Conservation (phyloP, 2,113 vertebrate genomes). For the Perognathus longimembris region DNA sequence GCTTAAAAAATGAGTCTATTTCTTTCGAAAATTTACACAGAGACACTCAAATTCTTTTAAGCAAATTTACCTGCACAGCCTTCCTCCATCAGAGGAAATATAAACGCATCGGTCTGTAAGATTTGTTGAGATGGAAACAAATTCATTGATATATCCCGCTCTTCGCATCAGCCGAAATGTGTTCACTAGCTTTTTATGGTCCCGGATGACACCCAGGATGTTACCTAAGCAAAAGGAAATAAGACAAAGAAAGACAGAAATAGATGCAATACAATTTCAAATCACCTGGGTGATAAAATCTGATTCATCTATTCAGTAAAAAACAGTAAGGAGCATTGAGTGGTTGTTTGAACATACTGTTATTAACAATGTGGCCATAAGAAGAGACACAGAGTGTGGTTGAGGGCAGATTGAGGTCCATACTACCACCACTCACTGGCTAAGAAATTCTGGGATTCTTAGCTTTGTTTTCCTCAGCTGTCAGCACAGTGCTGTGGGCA, state of each 20-base stretch:
- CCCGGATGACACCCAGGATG: conserved; percentile 96
- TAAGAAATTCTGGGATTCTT: background rate
- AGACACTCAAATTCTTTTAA: background rate
- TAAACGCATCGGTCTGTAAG: conserved; percentile 97
- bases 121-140: conserved; percentile 99
- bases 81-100: conserved; percentile 98
- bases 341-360: background rate
- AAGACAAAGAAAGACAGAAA: background rate
- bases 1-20: conserved; percentile 12
- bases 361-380: background rate
- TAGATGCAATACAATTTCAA: background rate
- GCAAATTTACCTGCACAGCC: conserved; percentile 93
- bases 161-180: conserved; percentile 97
- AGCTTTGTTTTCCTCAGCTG: background rate
- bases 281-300: background rate
- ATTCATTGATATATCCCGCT: conserved; percentile 98
- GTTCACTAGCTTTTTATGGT: conserved; percentile 94
- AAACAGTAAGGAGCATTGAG: background rate
- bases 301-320: background rate
- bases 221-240: conserved; percentile 89
- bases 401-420: accelerated
- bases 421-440: background rate
- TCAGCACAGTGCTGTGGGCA: background rate
- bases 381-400: background rate
- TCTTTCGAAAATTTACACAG: conserved; percentile 34